Conservation (phyloP, 1,140 invertebrate species). For the Tetragonula clypearis region DNA sequence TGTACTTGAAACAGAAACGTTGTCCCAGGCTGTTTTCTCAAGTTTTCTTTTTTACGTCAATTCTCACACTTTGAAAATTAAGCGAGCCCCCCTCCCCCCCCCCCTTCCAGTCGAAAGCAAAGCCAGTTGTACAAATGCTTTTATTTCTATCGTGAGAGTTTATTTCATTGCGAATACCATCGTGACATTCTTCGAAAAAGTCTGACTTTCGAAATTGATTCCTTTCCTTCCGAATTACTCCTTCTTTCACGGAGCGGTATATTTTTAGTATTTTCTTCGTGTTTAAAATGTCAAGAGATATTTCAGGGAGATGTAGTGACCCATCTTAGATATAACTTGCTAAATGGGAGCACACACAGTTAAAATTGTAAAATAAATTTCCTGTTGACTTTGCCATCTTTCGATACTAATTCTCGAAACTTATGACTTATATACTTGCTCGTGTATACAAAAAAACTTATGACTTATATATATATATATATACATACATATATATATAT, state of each 20-base stretch:
- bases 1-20: background rate
- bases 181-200: background rate
- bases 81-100: rapidly evolving
- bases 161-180: background rate
- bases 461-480: too few species aligned
- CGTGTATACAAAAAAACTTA: too few species aligned
- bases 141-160: background rate
- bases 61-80: background rate
- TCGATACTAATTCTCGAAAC: background rate
- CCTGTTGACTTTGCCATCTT: background rate
- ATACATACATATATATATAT: too few species aligned
- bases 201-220: background rate
- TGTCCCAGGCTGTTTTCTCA: background rate
- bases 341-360: background rate
- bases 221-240: background rate
- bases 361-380: background rate
- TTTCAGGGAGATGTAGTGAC: background rate
- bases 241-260: background rate
- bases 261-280: background rate
- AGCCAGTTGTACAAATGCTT: background rate
- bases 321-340: background rate
- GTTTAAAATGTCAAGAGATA: background rate
- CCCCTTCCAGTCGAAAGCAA: background rate
- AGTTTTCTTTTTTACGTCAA: background rate
- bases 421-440: background rate